Evolutionary conservation across 2,888 invertebrate species (phyloP).

Genomic region (Pantelozetes paolii): DNA sequence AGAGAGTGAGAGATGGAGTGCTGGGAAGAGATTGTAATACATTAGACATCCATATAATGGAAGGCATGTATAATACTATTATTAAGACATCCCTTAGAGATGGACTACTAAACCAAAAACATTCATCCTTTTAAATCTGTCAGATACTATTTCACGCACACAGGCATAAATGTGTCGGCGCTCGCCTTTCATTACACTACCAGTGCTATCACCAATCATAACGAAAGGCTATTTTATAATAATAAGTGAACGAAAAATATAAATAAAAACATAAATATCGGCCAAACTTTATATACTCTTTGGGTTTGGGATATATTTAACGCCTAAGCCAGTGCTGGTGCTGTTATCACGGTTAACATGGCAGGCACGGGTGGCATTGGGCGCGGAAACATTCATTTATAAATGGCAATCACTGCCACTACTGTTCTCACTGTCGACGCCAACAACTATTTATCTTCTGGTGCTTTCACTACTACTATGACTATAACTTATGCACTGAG

Average conservation of each 20-base stretch:
- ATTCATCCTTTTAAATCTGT: conserved; percentile 30
- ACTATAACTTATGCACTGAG: conserved; percentile 8
- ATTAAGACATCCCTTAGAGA: conserved; percentile 34
- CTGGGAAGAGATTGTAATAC: neutral
- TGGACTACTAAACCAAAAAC: conserved; percentile 33
- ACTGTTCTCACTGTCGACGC: neutral
- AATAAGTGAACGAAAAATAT: conserved; percentile 18
- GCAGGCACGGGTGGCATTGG: conserved; percentile 24
- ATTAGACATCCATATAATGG: conserved; percentile 24
- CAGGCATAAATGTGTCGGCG: neutral
- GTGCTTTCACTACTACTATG: neutral
- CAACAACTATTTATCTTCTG: conserved; percentile 24
- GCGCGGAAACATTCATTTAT: conserved; percentile 29
- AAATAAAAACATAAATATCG: conserved; percentile 2
- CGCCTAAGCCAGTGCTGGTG: neutral
- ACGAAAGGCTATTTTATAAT: neutral
- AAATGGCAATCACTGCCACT: conserved; percentile 25
- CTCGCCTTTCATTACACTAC: neutral
- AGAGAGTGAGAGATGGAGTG: neutral
- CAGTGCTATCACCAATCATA: neutral
- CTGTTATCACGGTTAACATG: neutral
- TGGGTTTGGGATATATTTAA: neutral
- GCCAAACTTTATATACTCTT: neutral
- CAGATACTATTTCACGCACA: conserved; percentile 29
- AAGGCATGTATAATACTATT: conserved; percentile 22